Base-by-base conservation (phyloP, 2,797 vertebrate species). In the Chelon labrosus region DNA sequence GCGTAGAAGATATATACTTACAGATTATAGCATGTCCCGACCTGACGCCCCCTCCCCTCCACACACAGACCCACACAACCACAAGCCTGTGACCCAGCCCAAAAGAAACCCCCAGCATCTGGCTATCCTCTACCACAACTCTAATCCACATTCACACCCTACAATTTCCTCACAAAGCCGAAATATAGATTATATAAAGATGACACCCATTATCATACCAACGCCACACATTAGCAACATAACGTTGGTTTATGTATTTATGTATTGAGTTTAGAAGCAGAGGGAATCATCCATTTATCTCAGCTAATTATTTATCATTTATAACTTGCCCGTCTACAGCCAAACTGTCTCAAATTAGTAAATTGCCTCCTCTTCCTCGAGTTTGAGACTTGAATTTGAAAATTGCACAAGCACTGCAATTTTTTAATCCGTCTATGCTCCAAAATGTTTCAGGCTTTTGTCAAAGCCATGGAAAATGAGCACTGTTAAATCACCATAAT, bases 101-200 rank as follows among this genome's bases (percentile, higher is more conserved):
- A 75, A 67, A 80, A 38, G 56, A 72, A 80, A 66, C 66, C 63
- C 52, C 22, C 42, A 73, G 17, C 70, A 65, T 79, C 58, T 75
- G 65, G 35, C 63, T 50, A 27, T 27, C 66, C 54, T 72, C 46
- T 49, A 76, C 74, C 71, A 39, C 70, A 70, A 38, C 53, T n/a
- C 22, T n/a, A 38, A 74, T 76, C 37, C 25, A 70, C 27, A 60
- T 37, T 62, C 14, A 73, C 46, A 72, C 37, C 70, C 44, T 46
- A 62, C 68, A 64, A 67, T 68, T 82, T 50, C 41, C 44, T 55
- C 41, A 22, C 59, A 58, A 10, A 76, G 25, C 47, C 50, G 57
- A 67, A 50, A 60, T 58, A 73, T 16, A 64, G 61, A 77, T 85
- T 39, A 61, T 27, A 39, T 11, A 53, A 16, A 61, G 61, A 58